Base-by-base conservation (phyloP, 2,888 invertebrate genomes). In the Andrena flavipes region DNA sequence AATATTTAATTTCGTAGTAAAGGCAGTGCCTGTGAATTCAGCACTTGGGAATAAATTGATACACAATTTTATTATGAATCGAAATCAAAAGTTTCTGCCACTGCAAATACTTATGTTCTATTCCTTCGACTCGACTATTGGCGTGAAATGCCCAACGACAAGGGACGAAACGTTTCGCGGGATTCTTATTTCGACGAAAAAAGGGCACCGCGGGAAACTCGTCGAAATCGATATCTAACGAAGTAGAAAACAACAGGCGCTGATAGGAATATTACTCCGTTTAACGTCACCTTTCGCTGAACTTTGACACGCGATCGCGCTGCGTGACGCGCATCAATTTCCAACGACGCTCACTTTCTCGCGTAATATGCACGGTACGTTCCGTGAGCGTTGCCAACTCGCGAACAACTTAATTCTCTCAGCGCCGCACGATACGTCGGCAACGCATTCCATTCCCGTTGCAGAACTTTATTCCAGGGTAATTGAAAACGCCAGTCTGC, bases 321-420 rank as follows among this genome's bases (percentile, higher is more conserved):
- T 70, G 77, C 76, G 71, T 85, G 84, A 84, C 78, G 68, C 63
- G 81, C 86, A 73, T 84, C 86, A 84, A 84, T 78, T 84, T 81
- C 74, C 84, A 73, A 68, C 76, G 60, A 73, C 63, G 74, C 49
- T 35, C 60, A 68, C 48, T 70, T 65, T 82, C 49, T 54, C 59
- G 35, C 26, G 65, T 54, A 70, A 56, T 48, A 51, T 68, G 26
- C 26, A 62, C 64, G 5, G 33, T n/a, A 23, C 42, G 56, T 59
- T 62, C 49, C 75, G 80, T 30, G 48, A 65, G 56, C 48, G 49
- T 59, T 84, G 70, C 51, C 49, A 69, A 84, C 71, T 84, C 68
- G 69, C 72, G 72, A 86, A 86, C 84, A 84, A 80, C 86, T 86
- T 79, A 82, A 86, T 86, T 56, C 23, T 84, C 80, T 26, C 75